Conservation (phyloP, 2,113 vertebrate genomes). For the Nestor notabilis region DNA sequence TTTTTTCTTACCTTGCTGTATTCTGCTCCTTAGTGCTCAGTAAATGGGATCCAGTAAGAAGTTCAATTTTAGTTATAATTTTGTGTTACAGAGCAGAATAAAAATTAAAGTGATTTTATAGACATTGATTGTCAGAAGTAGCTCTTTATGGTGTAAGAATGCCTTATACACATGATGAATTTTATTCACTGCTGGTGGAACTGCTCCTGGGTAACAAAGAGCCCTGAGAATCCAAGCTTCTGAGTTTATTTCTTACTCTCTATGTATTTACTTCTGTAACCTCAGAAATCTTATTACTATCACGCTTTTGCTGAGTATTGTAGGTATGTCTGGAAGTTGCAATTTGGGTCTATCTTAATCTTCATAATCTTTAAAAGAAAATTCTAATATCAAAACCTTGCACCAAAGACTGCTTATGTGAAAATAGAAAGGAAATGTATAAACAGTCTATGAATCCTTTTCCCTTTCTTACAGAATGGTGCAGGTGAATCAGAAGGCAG, state of each 20-base stretch:
- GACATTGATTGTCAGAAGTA: background rate
- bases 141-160: background rate
- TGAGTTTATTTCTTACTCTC: background rate
- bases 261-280: background rate
- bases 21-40: background rate
- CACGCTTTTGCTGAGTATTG: background rate
- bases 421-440: background rate
- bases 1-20: background rate
- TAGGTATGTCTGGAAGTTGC: background rate
- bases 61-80: background rate
- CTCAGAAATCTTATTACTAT: background rate
- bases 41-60: background rate
- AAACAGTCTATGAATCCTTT: background rate
- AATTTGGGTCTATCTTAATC: background rate
- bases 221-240: background rate
- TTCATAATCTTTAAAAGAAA: background rate
- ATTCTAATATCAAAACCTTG: background rate
- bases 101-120: background rate
- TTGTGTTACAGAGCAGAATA: background rate
- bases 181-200: background rate
- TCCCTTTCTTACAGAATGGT: background rate
- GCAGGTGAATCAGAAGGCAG: background rate
- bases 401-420: background rate
- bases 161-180: accelerated
- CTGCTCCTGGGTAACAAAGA: background rate